Evolutionary conservation across 2,797 vertebrate genomes (phyloP).

Genomic region (Tangara arthus): DNA sequence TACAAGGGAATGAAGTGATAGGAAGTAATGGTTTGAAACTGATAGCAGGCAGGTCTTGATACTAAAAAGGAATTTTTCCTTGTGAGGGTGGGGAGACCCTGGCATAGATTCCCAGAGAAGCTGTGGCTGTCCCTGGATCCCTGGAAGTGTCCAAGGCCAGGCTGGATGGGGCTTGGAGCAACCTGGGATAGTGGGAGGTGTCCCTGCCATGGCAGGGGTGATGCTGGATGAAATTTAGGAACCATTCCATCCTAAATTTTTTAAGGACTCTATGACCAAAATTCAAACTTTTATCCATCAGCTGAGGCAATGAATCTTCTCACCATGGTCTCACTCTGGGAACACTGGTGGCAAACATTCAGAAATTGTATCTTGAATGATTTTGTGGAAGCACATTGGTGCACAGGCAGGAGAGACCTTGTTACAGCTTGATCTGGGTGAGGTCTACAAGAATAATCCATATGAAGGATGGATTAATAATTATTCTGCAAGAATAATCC

Average conservation of each 20-base stretch:
- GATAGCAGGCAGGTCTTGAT: not conserved
- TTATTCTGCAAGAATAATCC: not conserved
- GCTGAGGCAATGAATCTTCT: not conserved
- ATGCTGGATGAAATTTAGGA: no score
- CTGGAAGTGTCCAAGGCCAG: not conserved
- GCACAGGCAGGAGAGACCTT: not conserved
- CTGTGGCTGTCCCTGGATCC: not conserved
- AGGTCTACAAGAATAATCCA: not conserved
- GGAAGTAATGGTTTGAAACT: not conserved
- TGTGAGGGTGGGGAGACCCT: rapidly evolving
- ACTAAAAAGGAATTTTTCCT: not conserved
- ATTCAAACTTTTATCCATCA: not conserved
- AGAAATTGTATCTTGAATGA: rapidly evolving
- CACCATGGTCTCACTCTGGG: not conserved
- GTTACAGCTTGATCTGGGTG: not conserved
- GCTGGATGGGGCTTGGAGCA: rapidly evolving
- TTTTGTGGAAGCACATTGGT: not conserved
- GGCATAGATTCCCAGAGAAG: rapidly evolving
- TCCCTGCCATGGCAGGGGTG: not conserved
- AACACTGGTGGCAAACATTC: no score
- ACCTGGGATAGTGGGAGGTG: rapidly evolving
- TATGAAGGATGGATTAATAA: not conserved
- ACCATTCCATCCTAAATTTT: not conserved
- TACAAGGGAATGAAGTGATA: not conserved
- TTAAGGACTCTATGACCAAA: not conserved